Percentiles rank a stretch among this genome's conserved stretches.
phyloP scores from a whole-genome alignment of 2,888 invertebrate species.

The Amblyjoppa proteus region DNA sequence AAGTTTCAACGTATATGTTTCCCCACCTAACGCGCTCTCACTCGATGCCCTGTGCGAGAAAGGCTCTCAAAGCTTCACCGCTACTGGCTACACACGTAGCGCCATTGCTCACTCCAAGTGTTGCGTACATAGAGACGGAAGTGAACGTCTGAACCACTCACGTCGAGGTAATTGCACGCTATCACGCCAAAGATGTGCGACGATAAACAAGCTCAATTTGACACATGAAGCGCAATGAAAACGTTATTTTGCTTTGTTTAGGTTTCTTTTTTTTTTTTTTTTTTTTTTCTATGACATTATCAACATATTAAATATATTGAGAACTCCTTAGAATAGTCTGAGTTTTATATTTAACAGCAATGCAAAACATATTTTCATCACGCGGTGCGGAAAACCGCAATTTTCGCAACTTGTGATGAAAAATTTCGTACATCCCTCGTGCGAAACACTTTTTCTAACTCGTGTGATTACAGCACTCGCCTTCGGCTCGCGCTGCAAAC shows the following conservation, averaged over 20 bases:
- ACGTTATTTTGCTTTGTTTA: background rate
- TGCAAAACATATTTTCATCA: no score
- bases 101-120: constrained; percentile 52
- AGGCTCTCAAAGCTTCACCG: constrained; percentile 41
- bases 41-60: constrained; percentile 41
- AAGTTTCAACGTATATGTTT: constrained; percentile 44
- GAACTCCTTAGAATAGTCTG: background rate
- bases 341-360: background rate
- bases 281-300: background rate
- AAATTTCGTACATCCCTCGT: no score
- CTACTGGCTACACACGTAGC: constrained; percentile 41
- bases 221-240: background rate
- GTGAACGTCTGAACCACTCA: constrained; percentile 13
- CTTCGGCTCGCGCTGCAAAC: no score
- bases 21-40: constrained; percentile 62
- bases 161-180: constrained; percentile 7
- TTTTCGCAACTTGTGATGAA: no score
- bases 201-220: constrained; percentile 16
- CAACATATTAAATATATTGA: background rate
- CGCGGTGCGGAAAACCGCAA: no score
- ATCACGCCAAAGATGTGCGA: constrained; percentile 9
- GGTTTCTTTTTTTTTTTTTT: background rate
- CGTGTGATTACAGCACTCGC: no score
- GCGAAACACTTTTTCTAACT: no score
- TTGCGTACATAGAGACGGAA: constrained; percentile 26